Percentiles rank a stretch among this genome's conserved stretches.
Conservation (phyloP, 2,888 invertebrate species). For the Sisyra nigra region DNA sequence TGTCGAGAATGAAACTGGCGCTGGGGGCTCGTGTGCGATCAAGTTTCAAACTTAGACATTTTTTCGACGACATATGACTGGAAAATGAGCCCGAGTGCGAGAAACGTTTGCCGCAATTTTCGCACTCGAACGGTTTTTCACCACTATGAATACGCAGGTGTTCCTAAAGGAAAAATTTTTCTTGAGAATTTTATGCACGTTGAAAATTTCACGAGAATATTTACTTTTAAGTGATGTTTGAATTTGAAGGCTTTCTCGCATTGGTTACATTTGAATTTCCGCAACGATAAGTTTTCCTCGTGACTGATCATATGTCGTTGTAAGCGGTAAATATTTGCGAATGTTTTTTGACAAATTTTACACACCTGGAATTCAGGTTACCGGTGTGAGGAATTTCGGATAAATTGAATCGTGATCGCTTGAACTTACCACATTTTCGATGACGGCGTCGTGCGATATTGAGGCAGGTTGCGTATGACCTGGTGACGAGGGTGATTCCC, state of each 20-base stretch:
- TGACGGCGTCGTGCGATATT: slow-evolving; percentile 13
- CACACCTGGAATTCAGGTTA: slow-evolving; percentile 55
- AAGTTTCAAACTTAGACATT: slow-evolving; percentile 56
- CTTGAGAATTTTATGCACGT: neutral
- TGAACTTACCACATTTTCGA: slow-evolving; percentile 2
- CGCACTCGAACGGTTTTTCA: slow-evolving; percentile 98
- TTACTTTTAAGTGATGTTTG: slow-evolving; percentile 89
- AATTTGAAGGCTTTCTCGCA: slow-evolving; percentile 99
- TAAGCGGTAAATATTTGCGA: slow-evolving; percentile 92
- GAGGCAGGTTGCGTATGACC: slow-evolving; percentile 10
- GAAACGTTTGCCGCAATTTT: slow-evolving; percentile 95
- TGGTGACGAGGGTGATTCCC: slow-evolving; percentile 11
- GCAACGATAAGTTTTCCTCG: slow-evolving; percentile 83
- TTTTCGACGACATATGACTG: slow-evolving; percentile 99
- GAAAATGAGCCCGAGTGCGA: slow-evolving; percentile 99
- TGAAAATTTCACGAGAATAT: slow-evolving; percentile 6
- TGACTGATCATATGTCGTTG: slow-evolving; percentile 98
- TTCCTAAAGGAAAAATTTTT: slow-evolving; percentile 41
- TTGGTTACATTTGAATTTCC: slow-evolving; percentile 96
- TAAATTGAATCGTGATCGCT: neutral
- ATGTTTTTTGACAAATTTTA: slow-evolving; percentile 92
- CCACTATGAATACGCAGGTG: slow-evolving; percentile 97
- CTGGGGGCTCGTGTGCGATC: slow-evolving; percentile 4
- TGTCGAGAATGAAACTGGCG: slow-evolving; percentile 2
- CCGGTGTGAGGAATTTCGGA: too few relatives aligned